A percentile compares a stretch with the other conserved stretches of the same genome.
These are phyloP conservation scores for Tringa solitaria DNA, from an alignment of 2,113 vertebrate genomes.

Conservation along the genomic window DNA sequence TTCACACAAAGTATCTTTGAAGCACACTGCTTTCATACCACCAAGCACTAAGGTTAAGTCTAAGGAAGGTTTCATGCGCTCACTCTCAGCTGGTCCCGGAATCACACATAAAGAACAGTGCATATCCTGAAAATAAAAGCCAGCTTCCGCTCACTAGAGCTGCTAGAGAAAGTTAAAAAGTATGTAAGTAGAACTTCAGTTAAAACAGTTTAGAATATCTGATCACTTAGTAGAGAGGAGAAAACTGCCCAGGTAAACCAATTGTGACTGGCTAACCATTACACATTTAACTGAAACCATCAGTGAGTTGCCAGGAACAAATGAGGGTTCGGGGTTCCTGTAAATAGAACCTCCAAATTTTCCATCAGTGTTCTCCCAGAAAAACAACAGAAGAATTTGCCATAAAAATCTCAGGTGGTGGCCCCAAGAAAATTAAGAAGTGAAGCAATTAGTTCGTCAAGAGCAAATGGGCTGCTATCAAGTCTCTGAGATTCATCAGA, in stretches of 20 bases:
- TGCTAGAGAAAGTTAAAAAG: background rate
- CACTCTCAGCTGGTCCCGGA: slow-evolving; percentile 26
- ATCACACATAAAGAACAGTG: slow-evolving; percentile 32
- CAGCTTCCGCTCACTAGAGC: slow-evolving; percentile 19
- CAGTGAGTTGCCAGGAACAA: background rate
- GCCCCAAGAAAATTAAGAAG: background rate
- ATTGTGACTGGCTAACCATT: slow-evolving; percentile 4
- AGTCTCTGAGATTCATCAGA: background rate
- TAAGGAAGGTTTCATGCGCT: slow-evolving; percentile 40
- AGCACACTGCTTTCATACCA: slow-evolving; percentile 32
- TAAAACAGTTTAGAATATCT: background rate
- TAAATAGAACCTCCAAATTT: background rate
- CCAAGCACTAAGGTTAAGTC: slow-evolving; percentile 7
- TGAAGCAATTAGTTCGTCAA: background rate
- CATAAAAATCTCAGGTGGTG: background rate
- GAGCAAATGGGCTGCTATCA: background rate
- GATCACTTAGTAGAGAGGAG: background rate
- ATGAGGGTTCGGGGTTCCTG: background rate
- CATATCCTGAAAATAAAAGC: slow-evolving; percentile 49
- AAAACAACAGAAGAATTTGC: background rate
- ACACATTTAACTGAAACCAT: background rate
- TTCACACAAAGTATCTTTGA: slow-evolving; percentile 55
- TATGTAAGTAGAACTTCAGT: background rate
- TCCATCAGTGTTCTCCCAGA: background rate
- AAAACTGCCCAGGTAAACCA: background rate